Base-by-base conservation (phyloP, 1,140 invertebrate genomes). In the Teleogryllus occipitalis region DNA sequence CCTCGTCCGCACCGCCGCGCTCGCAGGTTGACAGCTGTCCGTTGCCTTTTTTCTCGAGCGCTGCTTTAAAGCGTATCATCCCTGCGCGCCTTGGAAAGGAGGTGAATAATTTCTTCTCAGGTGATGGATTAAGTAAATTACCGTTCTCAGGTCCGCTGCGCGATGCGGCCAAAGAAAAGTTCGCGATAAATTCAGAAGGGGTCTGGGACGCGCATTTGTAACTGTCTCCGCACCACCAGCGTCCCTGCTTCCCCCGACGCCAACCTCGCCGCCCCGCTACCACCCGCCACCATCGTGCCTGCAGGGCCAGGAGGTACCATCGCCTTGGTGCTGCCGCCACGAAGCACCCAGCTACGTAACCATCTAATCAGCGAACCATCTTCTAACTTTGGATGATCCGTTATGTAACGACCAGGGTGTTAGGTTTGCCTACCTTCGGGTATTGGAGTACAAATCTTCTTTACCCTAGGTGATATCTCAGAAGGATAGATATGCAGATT, bases 61-160 rank as follows among this genome's bases (percentile, higher is more conserved):
- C 54, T 65, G 18, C 54, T 10, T 65, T 18, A 18, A 10, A 65
- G 54, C 54, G 54, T 65, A 65, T 65, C 54, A 65, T 65, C 54
- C 18, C 54, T 65, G 54, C 54, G 54, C 54, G 54, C 54, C 18
- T 65, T 65, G 54, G 54, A 65, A 65, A 14, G 54, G 54, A 65
- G 54, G 54, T 10, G 54, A 65, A 65, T 65, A 65, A 65, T 65
- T 65, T 65, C 54, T 65, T 65, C 54, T 65, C 54, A 65, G 54
- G 54, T 65, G 54, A 65, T 65, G 54, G 54, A 65, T 65, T 65
- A 65, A 65, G 54, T 65, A 65, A 65, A 65, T 65, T 65, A 65
- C 54, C 54, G 54, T 65, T 65, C 54, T 65, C 54, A 65, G 54
- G 54, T 65, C 54, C 54, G 54, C 54, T 65, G 54, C 54, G 54